phyloP scores from a whole-genome alignment of 2,797 vertebrate genomes.

The Pangasius mekongensis region DNA sequence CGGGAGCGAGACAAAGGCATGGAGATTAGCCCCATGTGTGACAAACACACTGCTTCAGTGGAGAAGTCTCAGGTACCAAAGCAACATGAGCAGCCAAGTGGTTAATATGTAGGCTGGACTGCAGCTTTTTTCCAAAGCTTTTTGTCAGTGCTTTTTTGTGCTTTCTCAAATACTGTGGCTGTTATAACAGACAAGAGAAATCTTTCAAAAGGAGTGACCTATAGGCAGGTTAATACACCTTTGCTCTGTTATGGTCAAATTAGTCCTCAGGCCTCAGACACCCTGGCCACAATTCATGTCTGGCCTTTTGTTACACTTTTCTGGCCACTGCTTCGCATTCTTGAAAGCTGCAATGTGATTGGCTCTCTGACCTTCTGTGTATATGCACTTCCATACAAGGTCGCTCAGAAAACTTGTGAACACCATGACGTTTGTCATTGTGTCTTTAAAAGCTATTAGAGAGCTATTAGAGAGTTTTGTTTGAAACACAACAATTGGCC shows the following conservation, averaged over 20 bases:
- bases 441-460: neutral
- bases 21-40: conserved; percentile 96
- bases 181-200: conserved; percentile 8
- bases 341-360: neutral
- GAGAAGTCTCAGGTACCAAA: conserved; percentile 87
- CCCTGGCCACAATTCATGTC: neutral
- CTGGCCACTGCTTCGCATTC: neutral
- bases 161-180: neutral
- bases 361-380: neutral
- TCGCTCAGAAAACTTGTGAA: neutral
- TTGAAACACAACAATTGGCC: neutral
- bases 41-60: conserved; percentile 89
- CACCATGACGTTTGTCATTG: neutral
- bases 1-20: conserved; percentile 86
- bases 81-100: conserved; percentile 3
- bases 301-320: neutral
- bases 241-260: neutral
- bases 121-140: neutral
- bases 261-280: neutral
- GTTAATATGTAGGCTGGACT: neutral
- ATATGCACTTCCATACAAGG: neutral
- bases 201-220: neutral
- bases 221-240: neutral
- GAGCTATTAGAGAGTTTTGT: neutral
- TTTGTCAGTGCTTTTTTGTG: neutral